Percentiles rank a stretch among this genome's conserved stretches.
Conservation (phyloP, 2,888 invertebrate species). For the Nomada ferruginata region DNA sequence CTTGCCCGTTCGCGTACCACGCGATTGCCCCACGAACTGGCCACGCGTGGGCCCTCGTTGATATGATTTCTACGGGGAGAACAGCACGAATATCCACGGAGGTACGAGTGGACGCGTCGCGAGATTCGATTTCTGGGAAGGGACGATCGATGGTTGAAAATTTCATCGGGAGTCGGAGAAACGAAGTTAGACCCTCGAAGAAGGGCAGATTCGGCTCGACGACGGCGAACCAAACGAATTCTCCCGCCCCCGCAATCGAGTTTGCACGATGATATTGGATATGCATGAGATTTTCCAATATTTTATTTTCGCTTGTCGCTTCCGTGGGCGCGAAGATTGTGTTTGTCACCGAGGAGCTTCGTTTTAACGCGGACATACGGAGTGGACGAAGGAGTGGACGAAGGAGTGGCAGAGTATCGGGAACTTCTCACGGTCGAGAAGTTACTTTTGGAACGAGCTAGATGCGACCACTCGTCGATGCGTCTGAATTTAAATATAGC, state of each 20-base stretch:
- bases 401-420: neutral
- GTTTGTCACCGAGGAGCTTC: constrained; percentile 25
- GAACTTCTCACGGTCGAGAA: too few species aligned
- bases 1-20: too few species aligned
- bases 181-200: constrained; percentile 31
- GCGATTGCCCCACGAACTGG: neutral
- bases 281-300: constrained; percentile 49
- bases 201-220: constrained; percentile 19
- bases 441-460: too few species aligned
- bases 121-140: constrained; percentile 40
- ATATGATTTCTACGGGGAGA: neutral
- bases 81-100: neutral
- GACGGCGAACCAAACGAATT: constrained; percentile 8
- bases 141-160: constrained; percentile 37
- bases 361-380: constrained; percentile 15
- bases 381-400: neutral
- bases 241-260: constrained; percentile 20
- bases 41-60: too few species aligned
- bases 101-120: neutral
- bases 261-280: constrained; percentile 35
- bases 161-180: constrained; percentile 25
- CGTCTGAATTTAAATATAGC: too few species aligned
- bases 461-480: too few species aligned
- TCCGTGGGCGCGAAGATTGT: constrained; percentile 34
- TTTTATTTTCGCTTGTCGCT: constrained; percentile 49